Evolutionary conservation across 2,797 vertebrate genomes (phyloP).

Genomic region (Oophaga sylvatica): DNA sequence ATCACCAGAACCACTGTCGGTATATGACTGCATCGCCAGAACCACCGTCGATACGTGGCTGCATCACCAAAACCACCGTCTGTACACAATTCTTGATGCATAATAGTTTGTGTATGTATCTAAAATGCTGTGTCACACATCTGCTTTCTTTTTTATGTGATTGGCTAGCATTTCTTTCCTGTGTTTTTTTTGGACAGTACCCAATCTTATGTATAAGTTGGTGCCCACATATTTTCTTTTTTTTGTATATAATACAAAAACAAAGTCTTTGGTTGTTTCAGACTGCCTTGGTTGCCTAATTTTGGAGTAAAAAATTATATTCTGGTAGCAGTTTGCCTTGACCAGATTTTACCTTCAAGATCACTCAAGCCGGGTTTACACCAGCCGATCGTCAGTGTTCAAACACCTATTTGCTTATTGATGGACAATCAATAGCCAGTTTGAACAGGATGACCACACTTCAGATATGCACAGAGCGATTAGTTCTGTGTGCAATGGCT

Average conservation of each 20-base stretch:
- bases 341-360: background rate
- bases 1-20: no score
- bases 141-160: background rate
- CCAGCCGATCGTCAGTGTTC: no score
- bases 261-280: background rate
- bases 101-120: background rate
- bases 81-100: background rate
- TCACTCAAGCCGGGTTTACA: background rate
- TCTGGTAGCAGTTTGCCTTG: background rate
- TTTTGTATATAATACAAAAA: background rate
- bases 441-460: no score
- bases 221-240: constrained; percentile 1
- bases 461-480: no score
- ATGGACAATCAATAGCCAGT: no score
- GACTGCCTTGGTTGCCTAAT: background rate
- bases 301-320: background rate
- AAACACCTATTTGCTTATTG: no score
- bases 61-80: no score
- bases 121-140: background rate
- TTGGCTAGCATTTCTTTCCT: background rate
- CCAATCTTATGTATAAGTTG: background rate
- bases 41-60: no score
- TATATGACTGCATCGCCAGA: no score
- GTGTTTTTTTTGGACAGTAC: background rate
- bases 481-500: no score